Conservation (phyloP, 1,140 invertebrate species). For the Akabosia matsudoensis region DNA sequence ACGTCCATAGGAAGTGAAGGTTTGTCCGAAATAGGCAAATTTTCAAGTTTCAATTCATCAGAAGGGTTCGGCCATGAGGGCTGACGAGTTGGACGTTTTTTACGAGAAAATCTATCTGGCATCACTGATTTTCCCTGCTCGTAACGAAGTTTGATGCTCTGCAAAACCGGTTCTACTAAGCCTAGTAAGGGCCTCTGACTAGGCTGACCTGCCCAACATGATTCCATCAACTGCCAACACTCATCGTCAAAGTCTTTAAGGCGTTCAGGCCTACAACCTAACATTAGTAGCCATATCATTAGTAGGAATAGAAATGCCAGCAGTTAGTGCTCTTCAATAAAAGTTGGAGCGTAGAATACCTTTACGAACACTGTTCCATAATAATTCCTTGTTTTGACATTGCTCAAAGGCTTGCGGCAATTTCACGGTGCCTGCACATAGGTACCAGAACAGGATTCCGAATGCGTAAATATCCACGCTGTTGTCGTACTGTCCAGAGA, state of each 20-base stretch:
- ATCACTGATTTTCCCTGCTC: not conserved
- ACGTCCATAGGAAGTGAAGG: not conserved
- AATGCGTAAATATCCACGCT: constrained; percentile 88
- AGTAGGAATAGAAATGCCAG: not conserved
- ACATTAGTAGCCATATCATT: constrained; percentile 9
- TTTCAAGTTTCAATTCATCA: constrained; percentile 3
- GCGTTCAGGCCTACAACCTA: constrained; percentile 69
- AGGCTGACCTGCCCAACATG: constrained; percentile 78
- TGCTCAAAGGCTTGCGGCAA: constrained; percentile 78
- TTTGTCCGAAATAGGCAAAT: not conserved
- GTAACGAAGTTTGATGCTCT: constrained; percentile 52
- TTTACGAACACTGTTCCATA: constrained; percentile 79
- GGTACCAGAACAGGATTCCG: constrained; percentile 87
- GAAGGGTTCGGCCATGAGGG: constrained; percentile 1
- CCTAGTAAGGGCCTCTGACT: constrained; percentile 70
- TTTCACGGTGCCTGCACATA: constrained; percentile 76
- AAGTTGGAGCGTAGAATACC: constrained; percentile 56
- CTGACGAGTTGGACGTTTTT: not conserved
- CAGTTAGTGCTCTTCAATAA: not conserved
- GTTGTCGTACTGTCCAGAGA: constrained; percentile 76
- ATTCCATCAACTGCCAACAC: constrained; percentile 81
- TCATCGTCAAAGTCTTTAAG: constrained; percentile 69
- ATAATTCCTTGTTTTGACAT: constrained; percentile 81
- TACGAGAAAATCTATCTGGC: not conserved
- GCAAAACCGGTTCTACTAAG: constrained; percentile 67